A percentile compares a stretch with the other conserved stretches of the same genome.
These are phyloP conservation scores for Gambelia wislizenii DNA, from an alignment of 2,797 vertebrate species.

Conservation along the genomic window DNA sequence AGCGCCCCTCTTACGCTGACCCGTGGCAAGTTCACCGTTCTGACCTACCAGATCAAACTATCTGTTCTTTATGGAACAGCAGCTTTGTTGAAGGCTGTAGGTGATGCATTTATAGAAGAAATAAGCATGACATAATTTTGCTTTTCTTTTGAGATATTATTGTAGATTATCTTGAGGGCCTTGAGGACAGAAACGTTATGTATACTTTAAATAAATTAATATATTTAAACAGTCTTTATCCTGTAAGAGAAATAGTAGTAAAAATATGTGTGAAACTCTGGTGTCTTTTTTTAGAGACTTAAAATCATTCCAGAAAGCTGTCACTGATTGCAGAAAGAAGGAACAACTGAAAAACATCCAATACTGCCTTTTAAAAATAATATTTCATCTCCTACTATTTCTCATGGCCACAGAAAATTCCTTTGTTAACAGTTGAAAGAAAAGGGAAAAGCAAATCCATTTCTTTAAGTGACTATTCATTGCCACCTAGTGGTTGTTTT, in stretches of 20 bases:
- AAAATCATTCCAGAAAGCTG: slow-evolving; percentile 25
- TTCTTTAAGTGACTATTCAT: slow-evolving; percentile 65
- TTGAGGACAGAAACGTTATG: neutral
- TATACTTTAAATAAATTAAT: too few relatives aligned
- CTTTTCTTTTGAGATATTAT: neutral
- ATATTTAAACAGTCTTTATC: neutral
- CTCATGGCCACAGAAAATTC: neutral
- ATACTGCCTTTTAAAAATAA: slow-evolving; percentile 16
- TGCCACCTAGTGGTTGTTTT: slow-evolving; percentile 79
- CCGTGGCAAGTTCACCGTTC: too few relatives aligned
- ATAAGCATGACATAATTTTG: neutral
- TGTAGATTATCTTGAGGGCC: neutral
- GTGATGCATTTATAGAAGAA: neutral
- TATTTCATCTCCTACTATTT: neutral
- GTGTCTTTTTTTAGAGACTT: neutral
- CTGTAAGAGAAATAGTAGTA: neutral
- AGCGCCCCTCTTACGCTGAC: too few relatives aligned
- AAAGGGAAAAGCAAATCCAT: neutral
- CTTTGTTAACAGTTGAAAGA: slow-evolving; percentile 28
- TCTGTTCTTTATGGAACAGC: neutral
- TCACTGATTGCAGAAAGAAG: neutral
- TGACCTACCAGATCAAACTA: neutral
- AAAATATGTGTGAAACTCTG: neutral
- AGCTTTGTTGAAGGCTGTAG: neutral
- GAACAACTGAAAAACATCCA: neutral